Evolutionary conservation across 2,888 invertebrate species (phyloP).

Genomic region (Amphipyra berbera): DNA sequence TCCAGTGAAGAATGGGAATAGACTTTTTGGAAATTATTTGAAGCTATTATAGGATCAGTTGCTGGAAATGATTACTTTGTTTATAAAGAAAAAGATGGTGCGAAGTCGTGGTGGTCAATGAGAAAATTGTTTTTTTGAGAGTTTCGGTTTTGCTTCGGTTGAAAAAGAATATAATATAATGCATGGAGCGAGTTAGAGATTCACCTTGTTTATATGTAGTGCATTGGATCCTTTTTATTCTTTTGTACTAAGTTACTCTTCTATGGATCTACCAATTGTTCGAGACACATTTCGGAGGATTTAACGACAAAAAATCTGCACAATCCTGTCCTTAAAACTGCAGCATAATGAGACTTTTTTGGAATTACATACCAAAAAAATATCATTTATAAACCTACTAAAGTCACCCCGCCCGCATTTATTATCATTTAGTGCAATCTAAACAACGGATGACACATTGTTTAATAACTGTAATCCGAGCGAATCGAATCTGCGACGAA

Average conservation of each 20-base stretch:
- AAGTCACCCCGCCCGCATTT: conserved; percentile 13
- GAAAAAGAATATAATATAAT: too few relatives aligned
- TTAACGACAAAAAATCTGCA: background rate
- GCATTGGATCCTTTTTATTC: too few relatives aligned
- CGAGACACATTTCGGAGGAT: too few relatives aligned
- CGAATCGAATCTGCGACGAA: conserved; percentile 60
- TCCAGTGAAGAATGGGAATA: background rate
- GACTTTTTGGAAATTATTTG: conserved; percentile 1
- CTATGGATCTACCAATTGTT: too few relatives aligned
- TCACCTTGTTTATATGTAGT: too few relatives aligned
- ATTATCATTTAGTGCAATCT: conserved; percentile 31
- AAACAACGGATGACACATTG: conserved; percentile 50
- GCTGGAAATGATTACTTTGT: background rate
- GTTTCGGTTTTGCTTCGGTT: background rate
- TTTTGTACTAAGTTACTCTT: too few relatives aligned
- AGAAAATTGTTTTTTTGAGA: background rate
- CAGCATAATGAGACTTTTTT: background rate
- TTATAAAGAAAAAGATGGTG: background rate
- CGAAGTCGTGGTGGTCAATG: background rate
- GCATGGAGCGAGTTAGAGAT: too few relatives aligned
- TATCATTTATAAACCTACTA: background rate
- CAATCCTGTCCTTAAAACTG: background rate
- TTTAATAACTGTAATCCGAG: conserved; percentile 53
- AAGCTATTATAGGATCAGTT: background rate
- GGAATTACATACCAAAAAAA: background rate